Evolutionary conservation across 1,140 invertebrate species (phyloP).

Genomic region (Drosophila mauritiana): DNA sequence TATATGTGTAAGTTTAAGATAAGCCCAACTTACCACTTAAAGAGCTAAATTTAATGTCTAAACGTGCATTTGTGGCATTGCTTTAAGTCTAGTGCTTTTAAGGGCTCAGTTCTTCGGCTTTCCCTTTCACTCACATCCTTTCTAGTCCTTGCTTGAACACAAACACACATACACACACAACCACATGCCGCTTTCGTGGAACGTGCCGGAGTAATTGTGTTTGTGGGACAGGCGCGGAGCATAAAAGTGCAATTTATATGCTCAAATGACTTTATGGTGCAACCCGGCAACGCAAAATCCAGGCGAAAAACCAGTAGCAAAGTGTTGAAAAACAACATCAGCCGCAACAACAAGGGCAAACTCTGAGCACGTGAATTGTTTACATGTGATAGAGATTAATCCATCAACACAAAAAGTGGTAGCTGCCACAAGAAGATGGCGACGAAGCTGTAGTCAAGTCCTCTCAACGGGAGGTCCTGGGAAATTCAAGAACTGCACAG

Average conservation of each 20-base stretch:
- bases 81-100: neutral
- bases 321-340: conserved; percentile 37
- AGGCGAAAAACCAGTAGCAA: conserved; percentile 25
- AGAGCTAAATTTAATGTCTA: neutral
- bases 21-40: too few species aligned
- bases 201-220: conserved; percentile 70
- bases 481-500: conserved; percentile 13
- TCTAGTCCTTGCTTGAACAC: neutral
- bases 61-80: neutral
- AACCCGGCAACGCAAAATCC: conserved; percentile 23
- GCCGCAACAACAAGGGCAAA: conserved; percentile 22
- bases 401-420: conserved; percentile 47
- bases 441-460: neutral
- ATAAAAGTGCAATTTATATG: conserved; percentile 83
- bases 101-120: neutral
- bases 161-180: conserved; percentile 3
- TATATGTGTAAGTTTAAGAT: too few species aligned
- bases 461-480: conserved; percentile 17
- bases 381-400: conserved; percentile 72
- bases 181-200: conserved; percentile 4
- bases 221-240: conserved; percentile 55
- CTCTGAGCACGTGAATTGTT: conserved; percentile 46
- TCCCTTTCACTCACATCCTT: conserved; percentile 14
- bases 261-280: conserved; percentile 82
- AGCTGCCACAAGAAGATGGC: conserved; percentile 11